Evolutionary conservation across 2,113 vertebrate genomes (phyloP).

Genomic region (Varanus komodoensis): DNA sequence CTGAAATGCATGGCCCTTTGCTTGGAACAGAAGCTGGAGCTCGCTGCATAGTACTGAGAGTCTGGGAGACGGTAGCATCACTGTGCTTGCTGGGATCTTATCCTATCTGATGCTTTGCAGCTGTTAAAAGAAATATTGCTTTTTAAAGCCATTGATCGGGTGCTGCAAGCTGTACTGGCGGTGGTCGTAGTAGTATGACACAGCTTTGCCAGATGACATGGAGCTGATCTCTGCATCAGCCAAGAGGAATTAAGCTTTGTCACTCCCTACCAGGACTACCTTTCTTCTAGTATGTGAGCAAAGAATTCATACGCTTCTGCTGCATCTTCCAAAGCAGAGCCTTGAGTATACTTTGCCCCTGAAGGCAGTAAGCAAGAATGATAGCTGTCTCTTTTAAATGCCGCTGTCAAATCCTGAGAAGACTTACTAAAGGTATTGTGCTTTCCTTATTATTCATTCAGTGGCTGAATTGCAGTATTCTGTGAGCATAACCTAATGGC

Average conservation of each 20-base stretch:
- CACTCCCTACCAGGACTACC: constrained; percentile 82
- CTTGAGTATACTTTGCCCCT: constrained; percentile 74
- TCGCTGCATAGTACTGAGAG: not conserved
- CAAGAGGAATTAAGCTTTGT: constrained; percentile 84
- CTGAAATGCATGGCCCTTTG: constrained; percentile 54
- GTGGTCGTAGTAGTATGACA: constrained; percentile 68
- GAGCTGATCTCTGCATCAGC: constrained; percentile 82
- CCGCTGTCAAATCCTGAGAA: constrained; percentile 97
- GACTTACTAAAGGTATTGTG: constrained; percentile 94
- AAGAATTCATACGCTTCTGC: constrained; percentile 79
- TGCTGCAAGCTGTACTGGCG: constrained; percentile 61
- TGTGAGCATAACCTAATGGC: constrained; percentile 51
- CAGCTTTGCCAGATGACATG: constrained; percentile 76
- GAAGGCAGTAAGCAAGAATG: constrained; percentile 86
- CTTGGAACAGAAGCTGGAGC: constrained; percentile 58
- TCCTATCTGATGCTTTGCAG: constrained; percentile 67
- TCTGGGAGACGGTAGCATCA: constrained; percentile 53
- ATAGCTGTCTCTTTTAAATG: constrained; percentile 99
- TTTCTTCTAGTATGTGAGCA: constrained; percentile 78
- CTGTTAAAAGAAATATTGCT: constrained; percentile 68
- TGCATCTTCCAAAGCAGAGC: constrained; percentile 78
- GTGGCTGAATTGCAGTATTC: constrained; percentile 50
- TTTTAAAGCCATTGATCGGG: constrained; percentile 67
- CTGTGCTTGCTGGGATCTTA: constrained; percentile 47
- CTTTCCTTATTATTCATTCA: constrained; percentile 69